Base-by-base conservation (phyloP, 2,797 vertebrate genomes). In the Crocidura indochinensis region DNA sequence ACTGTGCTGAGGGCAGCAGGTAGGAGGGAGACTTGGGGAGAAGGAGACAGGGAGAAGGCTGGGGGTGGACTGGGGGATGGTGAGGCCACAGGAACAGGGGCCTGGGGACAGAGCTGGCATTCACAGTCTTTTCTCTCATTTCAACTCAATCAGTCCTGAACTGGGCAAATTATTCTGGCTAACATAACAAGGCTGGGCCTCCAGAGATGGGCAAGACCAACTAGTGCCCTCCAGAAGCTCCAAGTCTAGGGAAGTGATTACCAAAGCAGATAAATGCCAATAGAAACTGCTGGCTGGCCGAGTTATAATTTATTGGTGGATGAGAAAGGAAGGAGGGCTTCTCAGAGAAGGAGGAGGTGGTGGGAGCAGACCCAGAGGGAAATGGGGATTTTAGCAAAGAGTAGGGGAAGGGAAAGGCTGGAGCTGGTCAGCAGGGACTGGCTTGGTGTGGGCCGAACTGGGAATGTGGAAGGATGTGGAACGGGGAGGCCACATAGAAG, bases 211-310 rank as follows among this genome's bases (percentile, higher is more conserved):
- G 60, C 44, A 9, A 75, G 85, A 75, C 27, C 60, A 81, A 86
- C 69, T 49, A 11, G 0, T 84, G 90, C 86, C 95, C 95, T 88
- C n/a, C 51, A 91, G 88, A 75, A 91, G 69, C 94, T 94, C 53
- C 0, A 31, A 78, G 73, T 90, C 88, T 90, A 88, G 86, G 88
- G 91, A 88, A 88, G 90, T 87, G 78, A 87, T 92, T 9, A 73
- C 14, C 64, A 68, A 83, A 80, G 83, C 94, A 96, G 91, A 91
- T 87, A 90, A 89, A 74, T 76, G 62, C 56, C 92, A 69, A 93
- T 82, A 84, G 95, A 90, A 95, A 95, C 94, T 86, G 83, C 64
- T 87, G 83, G 91, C 75, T 77, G 84, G 84, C 19, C n/a, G 60
- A 82, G 73, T 67, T 7, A 73, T 87, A 64, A 53, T 31, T 17